Evolutionary conservation across 2,113 vertebrate species (phyloP).

Genomic region (Oostethus manadensis): DNA sequence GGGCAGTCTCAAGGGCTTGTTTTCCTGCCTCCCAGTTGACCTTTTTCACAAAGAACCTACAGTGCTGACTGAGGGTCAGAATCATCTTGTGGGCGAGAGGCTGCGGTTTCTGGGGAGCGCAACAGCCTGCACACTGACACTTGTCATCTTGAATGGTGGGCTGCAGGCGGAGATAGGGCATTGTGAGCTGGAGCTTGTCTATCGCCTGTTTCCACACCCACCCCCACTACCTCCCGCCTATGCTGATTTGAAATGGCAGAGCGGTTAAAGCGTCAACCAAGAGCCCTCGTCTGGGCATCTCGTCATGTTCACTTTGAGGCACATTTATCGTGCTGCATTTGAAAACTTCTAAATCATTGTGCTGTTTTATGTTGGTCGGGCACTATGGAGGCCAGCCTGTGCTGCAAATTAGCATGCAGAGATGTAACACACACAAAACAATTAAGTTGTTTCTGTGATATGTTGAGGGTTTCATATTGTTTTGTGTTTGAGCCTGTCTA

Average conservation of each 20-base stretch:
- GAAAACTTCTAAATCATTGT: neutral
- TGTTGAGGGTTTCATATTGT: neutral
- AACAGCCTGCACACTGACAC: constrained; percentile 34
- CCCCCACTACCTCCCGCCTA: constrained; percentile 1
- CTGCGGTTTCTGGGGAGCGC: constrained; percentile 23
- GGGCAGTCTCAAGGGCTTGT: constrained; percentile 11
- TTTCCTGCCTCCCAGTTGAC: constrained; percentile 17
- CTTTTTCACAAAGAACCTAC: constrained; percentile 22
- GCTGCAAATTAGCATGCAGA: constrained; percentile 12
- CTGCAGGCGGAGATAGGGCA: constrained; percentile 18
- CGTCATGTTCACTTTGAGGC: constrained; percentile 32
- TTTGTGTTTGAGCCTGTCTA: neutral
- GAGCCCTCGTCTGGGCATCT: constrained; percentile 16
- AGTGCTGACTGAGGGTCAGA: constrained; percentile 13
- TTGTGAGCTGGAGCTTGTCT: constrained; percentile 20
- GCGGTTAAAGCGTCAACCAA: constrained; percentile 39
- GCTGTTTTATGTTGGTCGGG: constrained; percentile 6
- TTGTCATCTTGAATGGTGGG: constrained; percentile 37
- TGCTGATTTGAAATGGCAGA: constrained; percentile 48
- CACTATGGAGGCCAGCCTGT: constrained; percentile 7
- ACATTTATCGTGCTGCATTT: constrained; percentile 9
- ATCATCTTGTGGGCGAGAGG: constrained; percentile 8
- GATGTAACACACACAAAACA: constrained; percentile 14
- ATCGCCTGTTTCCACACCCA: constrained; percentile 24
- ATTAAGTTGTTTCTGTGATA: constrained; percentile 1